These are phyloP conservation scores for Coecobrya sp. DNA, from an alignment of 2,888 invertebrate species.

Conservation along the genomic window DNA sequence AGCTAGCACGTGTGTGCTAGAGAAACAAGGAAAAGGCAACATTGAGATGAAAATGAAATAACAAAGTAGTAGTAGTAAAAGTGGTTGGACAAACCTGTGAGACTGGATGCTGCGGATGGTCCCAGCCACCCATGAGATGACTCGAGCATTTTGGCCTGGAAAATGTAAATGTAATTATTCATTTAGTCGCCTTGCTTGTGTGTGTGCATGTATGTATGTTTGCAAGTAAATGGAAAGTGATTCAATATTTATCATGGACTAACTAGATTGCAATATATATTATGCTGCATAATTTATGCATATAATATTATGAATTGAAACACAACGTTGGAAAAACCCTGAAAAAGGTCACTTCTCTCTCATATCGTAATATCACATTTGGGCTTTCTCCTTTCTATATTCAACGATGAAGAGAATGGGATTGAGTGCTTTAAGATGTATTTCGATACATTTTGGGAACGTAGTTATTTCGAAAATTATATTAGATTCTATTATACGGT, in stretches of 20 bases:
- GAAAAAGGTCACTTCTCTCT: constrained; percentile 65
- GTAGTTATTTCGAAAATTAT: neutral
- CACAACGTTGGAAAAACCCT: constrained; percentile 17
- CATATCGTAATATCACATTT: neutral
- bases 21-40: constrained; percentile 26
- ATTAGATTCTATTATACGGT: neutral
- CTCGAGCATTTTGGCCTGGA: constrained; percentile 97
- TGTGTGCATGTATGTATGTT: constrained; percentile 8
- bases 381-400: too few species aligned
- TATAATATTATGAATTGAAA: constrained; percentile 66
- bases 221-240: constrained; percentile 79
- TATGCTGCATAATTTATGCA: constrained; percentile 69
- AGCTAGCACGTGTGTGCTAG: too few species aligned
- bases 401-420: too few species aligned
- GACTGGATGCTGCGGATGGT: constrained; percentile 93
- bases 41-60: constrained; percentile 76
- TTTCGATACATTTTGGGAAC: constrained; percentile 5
- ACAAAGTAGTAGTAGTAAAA: constrained; percentile 39
- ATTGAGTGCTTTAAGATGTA: neutral
- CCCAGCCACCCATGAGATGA: constrained; percentile 97
- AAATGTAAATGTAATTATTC: constrained; percentile 88
- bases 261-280: constrained; percentile 77
- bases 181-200: constrained; percentile 71
- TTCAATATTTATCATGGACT: constrained; percentile 82
- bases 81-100: constrained; percentile 91